Percentiles rank a stretch among this genome's conserved stretches.
phyloP scores from a whole-genome alignment of 2,797 vertebrate species.

The Cyprinodon diabolis region DNA sequence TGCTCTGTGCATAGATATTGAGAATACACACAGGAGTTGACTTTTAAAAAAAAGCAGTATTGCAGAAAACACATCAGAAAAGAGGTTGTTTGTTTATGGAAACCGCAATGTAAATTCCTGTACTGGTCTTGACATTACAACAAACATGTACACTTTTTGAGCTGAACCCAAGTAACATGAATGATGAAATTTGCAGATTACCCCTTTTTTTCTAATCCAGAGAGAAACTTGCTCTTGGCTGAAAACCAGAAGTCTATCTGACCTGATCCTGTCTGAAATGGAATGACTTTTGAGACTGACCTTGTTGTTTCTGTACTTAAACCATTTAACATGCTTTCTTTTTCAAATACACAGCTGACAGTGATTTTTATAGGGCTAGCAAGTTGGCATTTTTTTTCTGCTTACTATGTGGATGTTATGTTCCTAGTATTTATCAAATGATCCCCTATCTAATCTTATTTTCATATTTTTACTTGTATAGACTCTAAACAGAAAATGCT shows the following conservation, averaged over 20 bases:
- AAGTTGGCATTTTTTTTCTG: too few relatives aligned
- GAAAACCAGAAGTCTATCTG: slow-evolving; percentile 60
- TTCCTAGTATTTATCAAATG: too few relatives aligned
- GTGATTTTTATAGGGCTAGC: too few relatives aligned
- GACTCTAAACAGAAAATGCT: too few relatives aligned
- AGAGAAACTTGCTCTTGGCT: slow-evolving; percentile 56
- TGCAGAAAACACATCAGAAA: slow-evolving; percentile 7
- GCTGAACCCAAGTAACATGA: slow-evolving; percentile 61
- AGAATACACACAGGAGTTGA: too few relatives aligned
- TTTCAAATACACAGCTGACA: slow-evolving; percentile 17
- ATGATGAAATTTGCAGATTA: slow-evolving; percentile 75
- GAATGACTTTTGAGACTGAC: slow-evolving; percentile 54
- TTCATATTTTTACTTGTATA: too few relatives aligned
- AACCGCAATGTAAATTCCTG: slow-evolving; percentile 34
- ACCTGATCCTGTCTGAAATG: slow-evolving; percentile 52
- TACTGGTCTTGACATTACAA: slow-evolving; percentile 60
- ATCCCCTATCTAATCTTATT: too few relatives aligned
- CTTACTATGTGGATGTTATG: too few relatives aligned
- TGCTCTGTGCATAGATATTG: too few relatives aligned
- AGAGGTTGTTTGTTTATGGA: neutral
- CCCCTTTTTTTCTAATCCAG: slow-evolving; percentile 70
- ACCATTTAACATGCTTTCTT: slow-evolving; percentile 21
- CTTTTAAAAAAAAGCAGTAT: too few relatives aligned
- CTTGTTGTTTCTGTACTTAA: slow-evolving; percentile 28
- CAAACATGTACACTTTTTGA: slow-evolving; percentile 55